A percentile compares a stretch with the other conserved stretches of the same genome.
Evolutionary conservation across 2,797 vertebrate species (phyloP).

Genomic region (Jordanella pulchra): DNA sequence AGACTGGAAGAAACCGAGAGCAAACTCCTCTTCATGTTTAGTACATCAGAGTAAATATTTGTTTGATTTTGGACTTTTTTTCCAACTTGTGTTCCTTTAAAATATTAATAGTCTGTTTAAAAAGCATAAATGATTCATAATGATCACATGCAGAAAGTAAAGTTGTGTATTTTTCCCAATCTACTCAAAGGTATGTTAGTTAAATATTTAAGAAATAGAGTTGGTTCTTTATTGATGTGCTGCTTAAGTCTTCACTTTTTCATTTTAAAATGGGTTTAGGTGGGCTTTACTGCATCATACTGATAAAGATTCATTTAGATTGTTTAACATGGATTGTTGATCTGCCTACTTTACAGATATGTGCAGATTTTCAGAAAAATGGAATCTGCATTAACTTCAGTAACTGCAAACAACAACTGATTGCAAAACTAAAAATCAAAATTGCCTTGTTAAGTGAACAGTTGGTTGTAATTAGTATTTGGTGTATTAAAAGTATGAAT

Average conservation of each 20-base stretch:
- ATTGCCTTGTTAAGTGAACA: too few relatives aligned
- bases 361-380: too few relatives aligned
- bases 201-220: too few relatives aligned
- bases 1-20: neutral
- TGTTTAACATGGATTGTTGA: too few relatives aligned
- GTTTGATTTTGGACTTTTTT: neutral
- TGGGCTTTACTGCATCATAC: neutral
- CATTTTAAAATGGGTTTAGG: neutral
- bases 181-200: neutral
- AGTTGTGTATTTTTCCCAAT: neutral
- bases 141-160: neutral
- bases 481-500: neutral
- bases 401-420: too few relatives aligned
- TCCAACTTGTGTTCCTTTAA: neutral
- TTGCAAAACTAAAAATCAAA: too few relatives aligned
- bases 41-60: too few relatives aligned
- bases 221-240: too few relatives aligned
- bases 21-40: too few relatives aligned
- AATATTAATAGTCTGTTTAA: neutral
- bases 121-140: neutral
- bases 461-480: neutral
- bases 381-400: too few relatives aligned
- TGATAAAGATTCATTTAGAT: neutral
- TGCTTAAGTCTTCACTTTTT: neutral
- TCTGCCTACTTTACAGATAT: too few relatives aligned